A percentile compares a stretch with the other conserved stretches of the same genome.
These are phyloP conservation scores for Lanistes nyassanus DNA, from an alignment of 1,140 invertebrate species.

Conservation along the genomic window DNA sequence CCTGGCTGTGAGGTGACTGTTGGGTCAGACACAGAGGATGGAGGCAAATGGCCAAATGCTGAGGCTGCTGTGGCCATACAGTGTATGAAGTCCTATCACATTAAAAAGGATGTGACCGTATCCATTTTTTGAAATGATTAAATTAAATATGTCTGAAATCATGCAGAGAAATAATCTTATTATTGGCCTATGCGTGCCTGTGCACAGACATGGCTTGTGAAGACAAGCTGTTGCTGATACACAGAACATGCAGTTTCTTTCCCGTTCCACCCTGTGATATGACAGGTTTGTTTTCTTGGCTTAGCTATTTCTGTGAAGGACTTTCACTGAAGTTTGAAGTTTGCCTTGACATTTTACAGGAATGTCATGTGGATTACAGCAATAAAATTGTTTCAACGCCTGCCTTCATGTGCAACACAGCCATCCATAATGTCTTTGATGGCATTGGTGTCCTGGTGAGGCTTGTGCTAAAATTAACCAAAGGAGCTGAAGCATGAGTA, in stretches of 20 bases:
- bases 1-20: slow-evolving; percentile 71
- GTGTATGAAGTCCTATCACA: slow-evolving; percentile 68
- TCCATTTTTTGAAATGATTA: slow-evolving; percentile 50
- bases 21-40: slow-evolving; percentile 63
- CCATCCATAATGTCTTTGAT: slow-evolving; percentile 70
- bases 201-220: neutral
- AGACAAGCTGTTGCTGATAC: no score
- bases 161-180: neutral
- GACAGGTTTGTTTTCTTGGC: no score
- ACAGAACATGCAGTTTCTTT: no score
- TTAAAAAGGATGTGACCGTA: slow-evolving; percentile 66
- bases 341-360: slow-evolving; percentile 60
- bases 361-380: slow-evolving; percentile 68
- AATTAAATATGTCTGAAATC: neutral
- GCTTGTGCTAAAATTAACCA: slow-evolving; percentile 57
- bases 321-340: neutral
- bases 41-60: slow-evolving; percentile 72
- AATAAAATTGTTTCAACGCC: slow-evolving; percentile 73
- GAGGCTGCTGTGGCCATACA: slow-evolving; percentile 70
- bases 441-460: slow-evolving; percentile 72
- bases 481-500: no score
- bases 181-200: neutral
- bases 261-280: no score
- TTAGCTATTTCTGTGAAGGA: no score
- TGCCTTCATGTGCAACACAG: slow-evolving; percentile 72